phyloP scores from a whole-genome alignment of 2,888 invertebrate genomes.

The Drosophila borborema region DNA sequence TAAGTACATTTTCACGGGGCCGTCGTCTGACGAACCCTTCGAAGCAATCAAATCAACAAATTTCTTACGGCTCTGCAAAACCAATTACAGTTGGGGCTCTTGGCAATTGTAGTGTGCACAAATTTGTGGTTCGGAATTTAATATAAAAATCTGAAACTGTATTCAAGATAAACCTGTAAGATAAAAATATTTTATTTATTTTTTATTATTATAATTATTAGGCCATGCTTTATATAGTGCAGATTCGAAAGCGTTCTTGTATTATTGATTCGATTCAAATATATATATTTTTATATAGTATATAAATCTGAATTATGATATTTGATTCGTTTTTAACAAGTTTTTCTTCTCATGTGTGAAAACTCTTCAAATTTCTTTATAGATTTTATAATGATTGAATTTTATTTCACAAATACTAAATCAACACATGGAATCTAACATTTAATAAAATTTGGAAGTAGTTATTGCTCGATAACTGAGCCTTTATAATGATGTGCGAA shows the following conservation, averaged over 20 bases:
- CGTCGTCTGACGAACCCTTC: slow-evolving; percentile 19
- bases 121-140: slow-evolving; percentile 1
- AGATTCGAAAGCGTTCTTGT: neutral
- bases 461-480: too few relatives aligned
- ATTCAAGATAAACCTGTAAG: neutral
- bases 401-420: too few relatives aligned
- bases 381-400: too few relatives aligned
- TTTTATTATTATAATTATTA: neutral
- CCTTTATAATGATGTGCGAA: too few relatives aligned
- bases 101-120: neutral
- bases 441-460: too few relatives aligned
- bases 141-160: neutral
- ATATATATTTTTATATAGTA: too few relatives aligned
- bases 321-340: too few relatives aligned
- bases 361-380: too few relatives aligned
- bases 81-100: slow-evolving; percentile 28
- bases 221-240: neutral
- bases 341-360: too few relatives aligned
- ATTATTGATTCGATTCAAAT: too few relatives aligned
- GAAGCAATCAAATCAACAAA: slow-evolving; percentile 29
- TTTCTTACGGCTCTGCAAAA: slow-evolving; percentile 12
- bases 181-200: neutral
- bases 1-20: slow-evolving; percentile 18
- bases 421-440: too few relatives aligned
- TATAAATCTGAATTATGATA: too few relatives aligned